Evolutionary conservation across 2,888 invertebrate genomes (phyloP).

Genomic region (Archaeoteleia sp.): DNA sequence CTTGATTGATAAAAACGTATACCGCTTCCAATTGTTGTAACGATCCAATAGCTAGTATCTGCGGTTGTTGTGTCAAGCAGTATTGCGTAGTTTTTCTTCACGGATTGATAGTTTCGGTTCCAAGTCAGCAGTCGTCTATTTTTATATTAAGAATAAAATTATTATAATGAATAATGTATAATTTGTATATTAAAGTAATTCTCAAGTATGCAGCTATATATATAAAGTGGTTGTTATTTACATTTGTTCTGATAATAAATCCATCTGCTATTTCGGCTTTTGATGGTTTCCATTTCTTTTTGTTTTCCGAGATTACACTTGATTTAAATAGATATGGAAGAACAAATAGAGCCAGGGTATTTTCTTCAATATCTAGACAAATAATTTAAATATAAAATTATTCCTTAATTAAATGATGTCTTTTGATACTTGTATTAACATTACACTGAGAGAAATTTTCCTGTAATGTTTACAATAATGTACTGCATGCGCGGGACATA

Average conservation of each 20-base stretch:
- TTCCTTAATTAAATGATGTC: too few relatives aligned
- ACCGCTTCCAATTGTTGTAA: slow-evolving; percentile 1
- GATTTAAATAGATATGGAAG: slow-evolving; percentile 28
- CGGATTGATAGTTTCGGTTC: slow-evolving; percentile 3
- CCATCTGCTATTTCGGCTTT: slow-evolving; percentile 24
- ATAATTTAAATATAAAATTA: neutral
- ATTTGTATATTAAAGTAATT: neutral
- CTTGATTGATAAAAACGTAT: slow-evolving; percentile 17
- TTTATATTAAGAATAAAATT: slow-evolving; percentile 1
- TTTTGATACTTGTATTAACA: too few relatives aligned
- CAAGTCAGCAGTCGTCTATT: slow-evolving; percentile 10
- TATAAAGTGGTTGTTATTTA: slow-evolving; percentile 1
- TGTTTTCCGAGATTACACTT: neutral
- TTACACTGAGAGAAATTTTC: too few relatives aligned
- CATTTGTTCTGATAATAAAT: slow-evolving; percentile 17
- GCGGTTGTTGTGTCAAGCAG: slow-evolving; percentile 22
- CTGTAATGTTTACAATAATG: too few relatives aligned
- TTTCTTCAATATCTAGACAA: slow-evolving; percentile 1
- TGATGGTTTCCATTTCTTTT: slow-evolving; percentile 27
- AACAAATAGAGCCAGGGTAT: slow-evolving; percentile 4
- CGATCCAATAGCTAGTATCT: slow-evolving; percentile 10
- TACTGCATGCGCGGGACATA: too few relatives aligned
- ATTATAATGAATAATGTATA: too few relatives aligned
- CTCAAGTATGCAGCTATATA: neutral
- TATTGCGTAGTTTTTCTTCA: neutral